Base-by-base conservation (phyloP, 2,888 invertebrate genomes). In the Resseliella maxima region DNA sequence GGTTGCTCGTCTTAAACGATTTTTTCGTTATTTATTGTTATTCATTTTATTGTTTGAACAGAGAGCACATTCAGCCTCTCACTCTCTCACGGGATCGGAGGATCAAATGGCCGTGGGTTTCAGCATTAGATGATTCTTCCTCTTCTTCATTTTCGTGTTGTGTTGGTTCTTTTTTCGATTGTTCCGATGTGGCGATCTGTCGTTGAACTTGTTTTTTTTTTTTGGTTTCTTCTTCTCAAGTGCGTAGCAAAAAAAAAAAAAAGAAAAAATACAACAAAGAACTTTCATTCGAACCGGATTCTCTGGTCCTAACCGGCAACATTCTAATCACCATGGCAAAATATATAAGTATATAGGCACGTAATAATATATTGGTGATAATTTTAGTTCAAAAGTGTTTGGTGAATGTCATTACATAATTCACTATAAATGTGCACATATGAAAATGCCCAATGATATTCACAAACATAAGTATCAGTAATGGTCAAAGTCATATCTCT, bases 221-320 rank as follows among this genome's bases (percentile, higher is more conserved):
- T 59, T 59, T 27, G 12, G 6, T 41, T 12, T 41, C 12, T 41
- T 12, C 15, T 3, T 31, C 31, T 72, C n/a, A 35, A 27, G 72
- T 72, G 27, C 72, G 72, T 72, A 72, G 72, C 72, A 15, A 72
- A 72, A 72, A 72, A 12, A 72, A 31, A 50, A 50, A 8, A 50
- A 8, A 8, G 18, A 50, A 59, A n/a, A n/a, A 24, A 59, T 24
- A 24, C 3, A 59, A 8, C 5, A 59, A 59, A 59, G 24, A 72
- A 72, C 31, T 72, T 72, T 72, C 72, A 72, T 72, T 72, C 72
- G 72, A 72, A 72, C 72, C 72, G 72, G 72, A 72, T 72, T 72
- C 27, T 59, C 15, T 21, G 31, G n/a, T 5, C 59, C 27, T 5
- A 72, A 72, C 18, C 18, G 46, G 18, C 18, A 41, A 50, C 72